phyloP scores from a whole-genome alignment of 2,888 invertebrate genomes.

The Nomada hirtipes region DNA sequence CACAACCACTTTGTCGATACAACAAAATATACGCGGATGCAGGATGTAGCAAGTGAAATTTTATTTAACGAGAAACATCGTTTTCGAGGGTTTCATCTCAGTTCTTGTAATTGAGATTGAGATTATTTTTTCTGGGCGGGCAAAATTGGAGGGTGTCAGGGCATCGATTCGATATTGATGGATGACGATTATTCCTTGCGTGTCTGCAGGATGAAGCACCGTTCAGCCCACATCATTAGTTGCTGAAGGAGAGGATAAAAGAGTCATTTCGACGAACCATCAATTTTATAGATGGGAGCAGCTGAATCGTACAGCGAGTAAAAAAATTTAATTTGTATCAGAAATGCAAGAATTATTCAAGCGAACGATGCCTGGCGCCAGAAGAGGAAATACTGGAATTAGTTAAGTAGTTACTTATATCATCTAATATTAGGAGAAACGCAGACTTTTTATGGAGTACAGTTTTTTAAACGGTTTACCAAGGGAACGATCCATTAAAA shows the following conservation, averaged over 20 bases:
- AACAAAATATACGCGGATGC: no score
- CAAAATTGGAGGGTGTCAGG: constrained; percentile 47
- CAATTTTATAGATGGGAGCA: constrained; percentile 52
- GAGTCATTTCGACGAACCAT: constrained; percentile 49
- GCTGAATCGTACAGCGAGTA: constrained; percentile 12
- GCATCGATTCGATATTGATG: constrained; percentile 66
- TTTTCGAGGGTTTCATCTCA: no score
- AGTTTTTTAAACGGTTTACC: neutral
- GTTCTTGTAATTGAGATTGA: neutral
- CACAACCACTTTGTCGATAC: no score
- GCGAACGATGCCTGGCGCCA: neutral
- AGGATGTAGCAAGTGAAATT: no score
- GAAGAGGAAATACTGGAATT: neutral
- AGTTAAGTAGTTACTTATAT: no score
- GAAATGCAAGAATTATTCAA: neutral
- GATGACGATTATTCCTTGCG: constrained; percentile 50
- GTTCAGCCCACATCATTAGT: constrained; percentile 60
- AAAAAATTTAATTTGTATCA: constrained; percentile 4
- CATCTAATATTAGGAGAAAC: no score
- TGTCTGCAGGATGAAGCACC: constrained; percentile 15
- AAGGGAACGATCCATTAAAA: neutral
- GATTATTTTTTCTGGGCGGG: constrained; percentile 25
- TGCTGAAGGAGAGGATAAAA: constrained; percentile 56
- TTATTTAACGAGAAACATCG: no score
- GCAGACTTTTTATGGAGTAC: no score